Percentiles rank a stretch among this genome's conserved stretches.
These are phyloP conservation scores for Cepaea hortensis DNA, from an alignment of 2,888 invertebrate species.

Conservation along the genomic window DNA sequence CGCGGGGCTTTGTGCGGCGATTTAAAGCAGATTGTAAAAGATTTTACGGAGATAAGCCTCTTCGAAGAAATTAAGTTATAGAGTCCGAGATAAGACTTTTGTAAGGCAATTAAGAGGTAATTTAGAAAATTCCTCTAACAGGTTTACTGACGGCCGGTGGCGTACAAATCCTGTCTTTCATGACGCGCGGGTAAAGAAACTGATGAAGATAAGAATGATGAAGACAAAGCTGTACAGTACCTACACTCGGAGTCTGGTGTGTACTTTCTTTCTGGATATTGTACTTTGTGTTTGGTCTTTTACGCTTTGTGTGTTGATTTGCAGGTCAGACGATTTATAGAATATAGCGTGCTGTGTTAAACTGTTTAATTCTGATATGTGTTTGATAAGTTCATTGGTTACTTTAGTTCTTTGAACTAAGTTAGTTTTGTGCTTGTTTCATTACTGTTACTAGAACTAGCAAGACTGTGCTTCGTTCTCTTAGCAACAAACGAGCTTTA, in stretches of 20 bases:
- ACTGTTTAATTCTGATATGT: too few species aligned
- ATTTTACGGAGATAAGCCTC: slow-evolving; percentile 44
- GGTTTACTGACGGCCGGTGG: slow-evolving; percentile 33
- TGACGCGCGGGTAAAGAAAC: slow-evolving; percentile 14
- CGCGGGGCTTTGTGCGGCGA: slow-evolving; percentile 30
- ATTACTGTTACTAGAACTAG: too few species aligned
- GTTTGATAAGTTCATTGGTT: too few species aligned
- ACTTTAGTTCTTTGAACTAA: too few species aligned
- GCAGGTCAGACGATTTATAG: too few species aligned
- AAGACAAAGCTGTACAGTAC: slow-evolving; percentile 34
- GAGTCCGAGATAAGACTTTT: slow-evolving; percentile 44
- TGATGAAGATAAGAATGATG: slow-evolving; percentile 33
- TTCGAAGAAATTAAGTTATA: slow-evolving; percentile 44
- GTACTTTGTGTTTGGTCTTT: not conserved
- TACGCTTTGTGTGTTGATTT: not conserved
- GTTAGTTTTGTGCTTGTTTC: too few species aligned
- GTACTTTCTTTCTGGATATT: not conserved
- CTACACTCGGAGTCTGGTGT: slow-evolving; percentile 34
- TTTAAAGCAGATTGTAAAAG: slow-evolving; percentile 46
- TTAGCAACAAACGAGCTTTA: too few species aligned
- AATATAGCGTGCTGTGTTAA: too few species aligned
- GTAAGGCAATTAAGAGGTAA: slow-evolving; percentile 48
- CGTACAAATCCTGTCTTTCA: slow-evolving; percentile 24
- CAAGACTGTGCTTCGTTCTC: too few species aligned
- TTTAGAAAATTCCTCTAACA: slow-evolving; percentile 42